Evolutionary conservation across 2,113 vertebrate species (phyloP), one percentile per base, ranked within the genome.

Genomic region (Gobius niger): DNA sequence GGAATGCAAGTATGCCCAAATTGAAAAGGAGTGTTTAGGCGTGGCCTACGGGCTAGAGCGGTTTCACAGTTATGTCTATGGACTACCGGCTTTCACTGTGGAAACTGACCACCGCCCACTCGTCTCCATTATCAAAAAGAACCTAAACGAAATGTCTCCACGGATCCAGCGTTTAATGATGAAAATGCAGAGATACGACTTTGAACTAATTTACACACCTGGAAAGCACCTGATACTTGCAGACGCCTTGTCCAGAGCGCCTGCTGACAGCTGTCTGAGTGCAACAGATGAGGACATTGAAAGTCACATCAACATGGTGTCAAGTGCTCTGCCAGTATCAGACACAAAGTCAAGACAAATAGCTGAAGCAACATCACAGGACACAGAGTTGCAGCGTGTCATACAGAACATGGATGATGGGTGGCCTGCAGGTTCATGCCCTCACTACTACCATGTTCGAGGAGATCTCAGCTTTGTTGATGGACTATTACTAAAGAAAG

Each of bases 71-170:
- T 24, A 24, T 3, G 24, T 24, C 24, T 24, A 24, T 24, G 24
- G 24, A 60, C 47, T 72, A 4, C 54, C 44, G 0, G 16, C 50
- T 6, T 47, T 68, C 19, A 68, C 67, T 16, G 24, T 50, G 1
- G 46, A 69, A 16, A 51, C 56, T 18, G 40, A 52, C 40, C 46
- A 60, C 13, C 10, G 46, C 47, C 67, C 52, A 24, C 13, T 67
- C 8, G 65, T 67, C 5, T 42, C 65, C 9, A 69, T 69, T 56
- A 50, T 61, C 6, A 62, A 52, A 11, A 62, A 70, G 7, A 70
- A 70, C 7, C 47, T 51, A 14, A 63, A 52, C 42, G 47, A 70
- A 4, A 62, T 70, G 54, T 18, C 57, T 9, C 57, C 12, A 10
- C 41, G 57, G 7, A 62, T 62, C 9, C 57, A 70, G 7, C 34